These are phyloP conservation scores for Solenopsis invicta DNA, from an alignment of 1,140 invertebrate species.

Conservation along the genomic window DNA sequence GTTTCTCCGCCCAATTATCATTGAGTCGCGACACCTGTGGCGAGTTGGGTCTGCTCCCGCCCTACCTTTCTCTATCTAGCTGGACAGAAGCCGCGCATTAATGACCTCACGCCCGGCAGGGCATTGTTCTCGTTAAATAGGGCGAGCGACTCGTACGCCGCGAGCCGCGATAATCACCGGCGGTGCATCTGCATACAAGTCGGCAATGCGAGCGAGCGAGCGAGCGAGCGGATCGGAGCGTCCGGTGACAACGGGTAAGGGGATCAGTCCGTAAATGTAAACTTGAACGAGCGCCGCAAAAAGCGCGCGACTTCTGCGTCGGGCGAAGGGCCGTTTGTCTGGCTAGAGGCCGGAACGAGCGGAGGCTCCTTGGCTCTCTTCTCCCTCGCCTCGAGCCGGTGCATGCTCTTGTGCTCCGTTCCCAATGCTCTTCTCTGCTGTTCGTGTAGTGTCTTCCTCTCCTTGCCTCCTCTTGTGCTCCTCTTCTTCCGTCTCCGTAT, in stretches of 20 bases:
- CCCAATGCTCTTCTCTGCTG: constrained; percentile 41
- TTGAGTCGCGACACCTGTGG: constrained; percentile 62
- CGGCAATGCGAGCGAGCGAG: not conserved
- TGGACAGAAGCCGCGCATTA: constrained; percentile 50
- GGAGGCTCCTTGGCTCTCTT: constrained; percentile 29
- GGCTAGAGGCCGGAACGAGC: constrained; percentile 71
- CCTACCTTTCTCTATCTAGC: constrained; percentile 1
- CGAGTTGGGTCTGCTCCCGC: constrained; percentile 5
- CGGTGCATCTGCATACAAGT: constrained; percentile 74
- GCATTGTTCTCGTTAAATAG: constrained; percentile 71
- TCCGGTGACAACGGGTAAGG: constrained; percentile 75
- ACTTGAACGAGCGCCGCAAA: constrained; percentile 74
- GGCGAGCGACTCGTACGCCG: constrained; percentile 36
- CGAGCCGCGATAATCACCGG: constrained; percentile 67
- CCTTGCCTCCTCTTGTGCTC: constrained; percentile 14
- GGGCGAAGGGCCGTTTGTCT: constrained; percentile 72
- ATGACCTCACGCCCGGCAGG: constrained; percentile 36
- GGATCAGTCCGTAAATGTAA: constrained; percentile 80
- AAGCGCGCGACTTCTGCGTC: constrained; percentile 67
- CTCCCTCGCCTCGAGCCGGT: constrained; percentile 55
- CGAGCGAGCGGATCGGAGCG: constrained; percentile 10
- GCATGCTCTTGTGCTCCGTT: constrained; percentile 54
- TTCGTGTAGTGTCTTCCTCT: constrained; percentile 61
- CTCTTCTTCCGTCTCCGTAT: constrained; percentile 52
- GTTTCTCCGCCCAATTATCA: constrained; percentile 65